A percentile compares a stretch with the other conserved stretches of the same genome.
These are phyloP conservation scores for Tetrao urogallus DNA, from an alignment of 2,113 vertebrate species.

Conservation along the genomic window DNA sequence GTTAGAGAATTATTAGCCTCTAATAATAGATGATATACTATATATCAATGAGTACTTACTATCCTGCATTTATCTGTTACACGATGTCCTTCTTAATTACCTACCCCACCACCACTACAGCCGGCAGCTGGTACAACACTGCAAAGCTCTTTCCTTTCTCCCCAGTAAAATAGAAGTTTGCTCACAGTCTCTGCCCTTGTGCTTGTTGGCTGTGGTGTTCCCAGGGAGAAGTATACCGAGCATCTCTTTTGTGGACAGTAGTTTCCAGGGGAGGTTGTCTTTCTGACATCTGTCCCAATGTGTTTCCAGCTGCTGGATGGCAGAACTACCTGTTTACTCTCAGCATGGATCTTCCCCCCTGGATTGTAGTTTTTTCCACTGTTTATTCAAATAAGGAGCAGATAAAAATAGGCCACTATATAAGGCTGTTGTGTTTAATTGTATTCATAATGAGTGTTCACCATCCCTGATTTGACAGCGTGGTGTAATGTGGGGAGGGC, in stretches of 20 bases:
- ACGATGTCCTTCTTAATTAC: slow-evolving; percentile 58
- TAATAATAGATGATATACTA: slow-evolving; percentile 61
- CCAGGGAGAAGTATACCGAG: neutral
- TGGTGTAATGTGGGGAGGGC: neutral
- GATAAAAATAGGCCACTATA: slow-evolving; percentile 62
- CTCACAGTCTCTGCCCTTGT: neutral
- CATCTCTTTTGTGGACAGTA: neutral
- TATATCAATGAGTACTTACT: slow-evolving; percentile 61
- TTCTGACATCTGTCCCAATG: neutral
- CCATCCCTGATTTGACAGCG: slow-evolving; percentile 53
- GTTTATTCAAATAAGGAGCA: slow-evolving; percentile 29
- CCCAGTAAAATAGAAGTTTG: neutral
- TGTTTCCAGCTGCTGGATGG: neutral
- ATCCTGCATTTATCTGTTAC: slow-evolving; percentile 65
- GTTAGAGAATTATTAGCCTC: slow-evolving; percentile 67
- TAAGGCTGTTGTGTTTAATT: slow-evolving; percentile 58
- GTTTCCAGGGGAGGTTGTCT: neutral
- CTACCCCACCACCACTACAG: neutral
- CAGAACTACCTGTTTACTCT: fast-evolving
- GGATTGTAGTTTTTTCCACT: slow-evolving; percentile 25
- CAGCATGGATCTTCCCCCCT: neutral
- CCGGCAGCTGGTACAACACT: neutral
- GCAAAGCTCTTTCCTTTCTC: slow-evolving; percentile 12
- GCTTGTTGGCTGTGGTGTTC: neutral
- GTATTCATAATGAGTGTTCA: slow-evolving; percentile 33